Evolutionary conservation across 1,140 invertebrate genomes (phyloP), one percentile per base, ranked within the genome.

Genomic region (Scaptomyza pallida): DNA sequence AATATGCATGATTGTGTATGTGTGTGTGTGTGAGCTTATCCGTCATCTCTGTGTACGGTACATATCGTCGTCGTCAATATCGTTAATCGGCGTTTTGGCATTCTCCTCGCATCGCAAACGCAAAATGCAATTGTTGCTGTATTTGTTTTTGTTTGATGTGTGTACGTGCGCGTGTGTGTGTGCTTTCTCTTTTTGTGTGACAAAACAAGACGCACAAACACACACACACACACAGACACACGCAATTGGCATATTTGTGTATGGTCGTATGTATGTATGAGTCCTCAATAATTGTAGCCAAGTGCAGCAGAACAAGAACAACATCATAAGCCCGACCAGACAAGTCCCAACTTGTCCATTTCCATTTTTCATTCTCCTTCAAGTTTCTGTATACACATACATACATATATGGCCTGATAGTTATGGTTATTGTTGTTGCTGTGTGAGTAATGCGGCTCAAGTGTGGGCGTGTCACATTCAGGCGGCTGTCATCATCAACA

Each of bases 251-350:
- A 51, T 47, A 41, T 15, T 10, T 26, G 12, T 9, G 35, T 44
- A 26, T n/a, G n/a, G n/a, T n/a, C n/a, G 10, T 40, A 44, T 56
- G 19, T 54, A 26, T 26, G 23, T 26, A 26, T n/a, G 23, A 71
- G 61, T 71, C 68, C 61, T 71, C 68, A 71, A 71, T 71, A 71
- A 71, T 71, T 71, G 61, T 71, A 55, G 68, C 68, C 68, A 71
- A 64, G 61, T 57, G 61, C 68, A 71, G 44, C 51, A 41, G 48
- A 44, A 30, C 16, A 44, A 21, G 43, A 40, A 26, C 55, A 54
- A 15, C 30, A 52, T 12, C 30, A 35, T n/a, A 3, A 37, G 2
- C 43, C 51, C 23, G 37, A 55, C 40, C 54, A 57, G 41, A 44
- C 54, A 40, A 57, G 40, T 57, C 23, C 21, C 55, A 63, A 62